Evolutionary conservation across 2,113 vertebrate species (phyloP).

Genomic region (Sarotherodon lohbergeri): DNA sequence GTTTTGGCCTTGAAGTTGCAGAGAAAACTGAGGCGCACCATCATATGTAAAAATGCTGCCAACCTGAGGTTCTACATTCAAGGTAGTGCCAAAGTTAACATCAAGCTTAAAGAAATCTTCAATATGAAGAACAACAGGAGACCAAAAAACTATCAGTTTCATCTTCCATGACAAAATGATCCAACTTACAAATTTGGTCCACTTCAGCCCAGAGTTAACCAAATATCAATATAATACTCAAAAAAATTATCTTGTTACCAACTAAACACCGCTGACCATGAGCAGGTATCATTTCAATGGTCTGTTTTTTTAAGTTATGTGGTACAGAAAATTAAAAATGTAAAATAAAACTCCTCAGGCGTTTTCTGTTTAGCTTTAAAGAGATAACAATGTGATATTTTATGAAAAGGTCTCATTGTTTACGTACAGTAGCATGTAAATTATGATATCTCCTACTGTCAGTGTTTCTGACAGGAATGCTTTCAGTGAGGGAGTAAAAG

Average conservation of each 20-base stretch:
- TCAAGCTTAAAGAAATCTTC: background rate
- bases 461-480: slow-evolving; percentile 6
- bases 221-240: background rate
- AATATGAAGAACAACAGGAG: background rate
- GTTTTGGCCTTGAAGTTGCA: background rate
- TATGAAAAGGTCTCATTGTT: background rate
- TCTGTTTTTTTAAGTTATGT: rapidly evolving
- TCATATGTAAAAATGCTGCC: background rate
- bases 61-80: background rate
- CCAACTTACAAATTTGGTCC: background rate
- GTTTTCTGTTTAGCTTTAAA: background rate
- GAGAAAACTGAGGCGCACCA: background rate
- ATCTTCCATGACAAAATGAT: background rate
- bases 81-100: rapidly evolving
- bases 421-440: background rate
- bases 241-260: background rate
- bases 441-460: background rate
- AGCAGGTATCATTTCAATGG: background rate
- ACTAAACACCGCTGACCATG: background rate
- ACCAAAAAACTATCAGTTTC: rapidly evolving
- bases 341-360: rapidly evolving
- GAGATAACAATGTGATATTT: background rate
- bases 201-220: rapidly evolving
- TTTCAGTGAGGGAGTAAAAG: slow-evolving; percentile 20
- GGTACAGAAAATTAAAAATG: background rate